Conservation (phyloP, 2,113 vertebrate genomes). For the Chroicocephalus ridibundus region DNA sequence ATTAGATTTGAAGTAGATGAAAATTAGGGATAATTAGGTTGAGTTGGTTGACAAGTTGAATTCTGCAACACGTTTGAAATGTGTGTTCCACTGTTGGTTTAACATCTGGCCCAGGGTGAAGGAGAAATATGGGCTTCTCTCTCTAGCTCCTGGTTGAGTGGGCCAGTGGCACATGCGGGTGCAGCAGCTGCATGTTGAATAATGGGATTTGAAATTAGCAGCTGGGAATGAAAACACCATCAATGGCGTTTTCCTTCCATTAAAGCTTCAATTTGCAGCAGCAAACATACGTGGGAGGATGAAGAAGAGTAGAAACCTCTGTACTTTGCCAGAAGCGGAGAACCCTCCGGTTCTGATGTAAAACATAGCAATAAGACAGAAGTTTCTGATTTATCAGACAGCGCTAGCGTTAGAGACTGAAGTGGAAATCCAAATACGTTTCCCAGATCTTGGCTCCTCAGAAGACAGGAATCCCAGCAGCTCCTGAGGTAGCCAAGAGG, state of each 20-base stretch:
- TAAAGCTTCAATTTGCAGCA: neutral
- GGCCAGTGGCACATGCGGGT: accelerated
- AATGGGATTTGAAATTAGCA: neutral
- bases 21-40: neutral
- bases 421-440: neutral
- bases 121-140: neutral
- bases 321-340: neutral
- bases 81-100: neutral
- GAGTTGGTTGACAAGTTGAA: neutral
- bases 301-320: neutral
- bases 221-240: neutral
- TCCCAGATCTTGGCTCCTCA: neutral
- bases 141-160: neutral
- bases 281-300: neutral
- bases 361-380: neutral
- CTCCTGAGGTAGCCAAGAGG: neutral
- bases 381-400: neutral
- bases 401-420: neutral
- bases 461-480: neutral
- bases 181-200: accelerated
- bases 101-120: neutral
- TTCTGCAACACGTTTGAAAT: neutral
- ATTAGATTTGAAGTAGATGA: neutral
- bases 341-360: neutral
- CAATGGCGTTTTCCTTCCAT: neutral